Evolutionary conservation across 2,888 invertebrate genomes (phyloP).

Genomic region (Chydorus sphaericus): DNA sequence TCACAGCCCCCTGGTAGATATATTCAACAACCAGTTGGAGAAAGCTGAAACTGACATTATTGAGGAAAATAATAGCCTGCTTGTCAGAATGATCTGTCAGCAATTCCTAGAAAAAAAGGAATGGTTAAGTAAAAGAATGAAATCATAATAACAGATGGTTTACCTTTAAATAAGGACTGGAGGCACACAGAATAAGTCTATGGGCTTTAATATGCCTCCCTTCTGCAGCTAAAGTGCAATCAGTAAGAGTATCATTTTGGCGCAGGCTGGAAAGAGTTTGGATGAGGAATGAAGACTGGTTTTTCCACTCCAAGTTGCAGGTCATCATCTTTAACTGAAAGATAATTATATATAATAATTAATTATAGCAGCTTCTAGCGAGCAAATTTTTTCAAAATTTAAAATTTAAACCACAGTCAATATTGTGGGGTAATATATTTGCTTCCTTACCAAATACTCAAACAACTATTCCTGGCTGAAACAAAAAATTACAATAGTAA

Average conservation of each 20-base stretch:
- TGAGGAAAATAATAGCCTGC: not conserved
- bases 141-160: not conserved
- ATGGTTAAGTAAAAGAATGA: not conserved
- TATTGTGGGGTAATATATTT: too few species aligned
- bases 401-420: too few species aligned
- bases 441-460: too few species aligned
- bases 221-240: not conserved
- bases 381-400: too few species aligned
- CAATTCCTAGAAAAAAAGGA: not conserved
- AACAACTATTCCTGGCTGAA: too few species aligned
- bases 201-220: not conserved
- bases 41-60: not conserved
- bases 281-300: not conserved
- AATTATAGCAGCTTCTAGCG: too few species aligned
- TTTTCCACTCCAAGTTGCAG: slow-evolving; percentile 1
- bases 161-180: slow-evolving; percentile 1
- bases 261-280: slow-evolving; percentile 1
- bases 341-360: too few species aligned
- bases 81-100: not conserved
- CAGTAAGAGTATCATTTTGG: slow-evolving; percentile 1
- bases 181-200: not conserved
- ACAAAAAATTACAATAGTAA: too few species aligned
- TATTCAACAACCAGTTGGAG: not conserved
- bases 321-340: slow-evolving; percentile 5
- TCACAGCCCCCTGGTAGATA: not conserved